Evolutionary conservation across 2,113 vertebrate species (phyloP).

Genomic region (Tichodroma muraria): DNA sequence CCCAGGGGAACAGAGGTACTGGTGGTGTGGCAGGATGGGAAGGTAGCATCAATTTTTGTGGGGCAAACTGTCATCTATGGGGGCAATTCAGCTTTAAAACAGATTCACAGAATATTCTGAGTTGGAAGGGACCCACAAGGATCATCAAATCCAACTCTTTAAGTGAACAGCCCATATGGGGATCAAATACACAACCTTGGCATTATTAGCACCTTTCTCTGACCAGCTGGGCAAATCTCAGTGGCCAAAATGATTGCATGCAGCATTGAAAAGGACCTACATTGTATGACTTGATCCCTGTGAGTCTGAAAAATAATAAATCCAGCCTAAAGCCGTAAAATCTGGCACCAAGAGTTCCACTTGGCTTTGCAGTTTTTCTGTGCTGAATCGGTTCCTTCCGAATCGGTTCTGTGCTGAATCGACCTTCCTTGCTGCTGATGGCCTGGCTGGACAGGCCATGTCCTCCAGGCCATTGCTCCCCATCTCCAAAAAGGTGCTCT

Average conservation of each 20-base stretch:
- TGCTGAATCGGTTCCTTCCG: background rate
- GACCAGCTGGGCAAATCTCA: background rate
- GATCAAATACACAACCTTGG: background rate
- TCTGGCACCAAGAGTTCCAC: background rate
- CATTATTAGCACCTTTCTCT: background rate
- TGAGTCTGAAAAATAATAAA: background rate
- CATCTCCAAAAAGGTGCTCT: background rate
- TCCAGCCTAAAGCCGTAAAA: background rate
- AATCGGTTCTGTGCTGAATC: background rate
- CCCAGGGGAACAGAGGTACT: background rate
- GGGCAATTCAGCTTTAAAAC: background rate
- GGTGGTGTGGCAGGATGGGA: background rate
- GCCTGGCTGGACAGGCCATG: background rate
- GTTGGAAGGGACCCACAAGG: background rate
- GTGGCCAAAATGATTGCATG: background rate
- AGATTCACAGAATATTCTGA: background rate
- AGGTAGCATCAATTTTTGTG: background rate
- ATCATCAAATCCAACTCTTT: background rate
- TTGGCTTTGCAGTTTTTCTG: background rate
- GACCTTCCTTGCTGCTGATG: background rate
- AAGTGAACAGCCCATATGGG: background rate
- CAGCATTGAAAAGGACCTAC: background rate
- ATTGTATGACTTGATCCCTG: background rate
- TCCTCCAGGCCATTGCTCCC: background rate
- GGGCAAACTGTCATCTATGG: background rate